Evolutionary conservation across 2,797 vertebrate species (phyloP).

Genomic region (Melanotaenia trifasciata): DNA sequence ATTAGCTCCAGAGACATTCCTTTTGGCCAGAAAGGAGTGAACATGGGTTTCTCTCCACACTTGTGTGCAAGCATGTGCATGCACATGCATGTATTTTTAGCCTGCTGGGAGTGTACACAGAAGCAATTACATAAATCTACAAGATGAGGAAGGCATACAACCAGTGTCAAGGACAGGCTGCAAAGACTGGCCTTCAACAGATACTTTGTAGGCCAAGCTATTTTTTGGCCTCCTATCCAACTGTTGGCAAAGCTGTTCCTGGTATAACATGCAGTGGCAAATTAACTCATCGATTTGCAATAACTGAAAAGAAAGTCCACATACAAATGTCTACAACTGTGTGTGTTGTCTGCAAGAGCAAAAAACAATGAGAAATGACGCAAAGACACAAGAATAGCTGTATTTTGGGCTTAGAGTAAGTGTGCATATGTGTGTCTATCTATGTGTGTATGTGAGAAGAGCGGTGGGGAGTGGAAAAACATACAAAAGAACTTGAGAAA

Average conservation of each 20-base stretch:
- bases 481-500: slow-evolving; percentile 79
- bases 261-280: slow-evolving; percentile 6
- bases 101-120: slow-evolving; percentile 49
- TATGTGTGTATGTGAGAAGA: slow-evolving; percentile 14
- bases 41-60: slow-evolving; percentile 42
- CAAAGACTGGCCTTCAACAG: slow-evolving; percentile 44
- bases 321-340: background rate
- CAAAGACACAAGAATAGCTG: slow-evolving; percentile 24
- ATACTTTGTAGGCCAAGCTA: slow-evolving; percentile 10
- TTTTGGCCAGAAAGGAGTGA: slow-evolving; percentile 53
- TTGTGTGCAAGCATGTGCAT: slow-evolving; percentile 24
- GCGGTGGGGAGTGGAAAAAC: slow-evolving; percentile 70
- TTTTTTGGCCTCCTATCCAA: slow-evolving; percentile 24
- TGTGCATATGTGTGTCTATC: slow-evolving; percentile 23
- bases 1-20: slow-evolving; percentile 82
- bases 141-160: slow-evolving; percentile 36
- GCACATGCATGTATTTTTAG: slow-evolving; percentile 32
- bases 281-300: slow-evolving; percentile 33
- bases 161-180: slow-evolving; percentile 60
- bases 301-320: slow-evolving; percentile 1
- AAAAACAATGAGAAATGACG: slow-evolving; percentile 26
- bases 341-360: slow-evolving; percentile 25
- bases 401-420: slow-evolving; percentile 39
- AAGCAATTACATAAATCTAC: slow-evolving; percentile 63
- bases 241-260: slow-evolving; percentile 31